phyloP scores from a whole-genome alignment of 2,888 invertebrate species.

The Timema podura region DNA sequence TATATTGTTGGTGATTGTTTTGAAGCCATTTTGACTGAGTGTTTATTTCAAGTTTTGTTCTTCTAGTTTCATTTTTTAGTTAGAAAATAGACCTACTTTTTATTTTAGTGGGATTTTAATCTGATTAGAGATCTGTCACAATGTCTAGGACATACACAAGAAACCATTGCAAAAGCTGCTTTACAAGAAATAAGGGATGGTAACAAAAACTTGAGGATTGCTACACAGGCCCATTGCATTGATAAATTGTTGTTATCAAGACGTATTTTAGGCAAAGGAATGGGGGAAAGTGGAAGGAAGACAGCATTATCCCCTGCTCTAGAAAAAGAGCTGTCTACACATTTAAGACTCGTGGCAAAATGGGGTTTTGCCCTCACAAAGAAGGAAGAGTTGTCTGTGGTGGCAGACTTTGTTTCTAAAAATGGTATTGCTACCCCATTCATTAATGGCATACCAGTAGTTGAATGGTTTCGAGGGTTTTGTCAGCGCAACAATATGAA shows the following conservation, averaged over 20 bases:
- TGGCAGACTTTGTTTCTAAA: not conserved
- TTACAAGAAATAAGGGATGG: not conserved
- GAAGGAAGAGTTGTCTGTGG: not conserved
- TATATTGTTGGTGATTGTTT: too few species aligned
- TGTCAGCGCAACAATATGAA: not conserved
- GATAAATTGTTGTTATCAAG: not conserved
- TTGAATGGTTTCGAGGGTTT: not conserved
- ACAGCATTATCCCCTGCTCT: not conserved
- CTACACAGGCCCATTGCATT: not conserved
- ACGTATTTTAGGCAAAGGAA: not conserved
- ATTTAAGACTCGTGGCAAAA: not conserved
- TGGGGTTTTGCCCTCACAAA: not conserved
- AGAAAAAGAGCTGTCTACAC: not conserved
- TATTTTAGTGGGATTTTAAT: too few species aligned
- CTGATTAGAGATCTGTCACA: too few species aligned
- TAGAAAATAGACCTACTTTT: too few species aligned
- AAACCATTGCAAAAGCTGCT: not conserved
- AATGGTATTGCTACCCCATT: constrained; percentile 1
- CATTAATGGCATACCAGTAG: not conserved
- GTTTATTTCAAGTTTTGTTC: too few species aligned
- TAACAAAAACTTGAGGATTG: not conserved
- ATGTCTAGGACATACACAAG: not conserved
- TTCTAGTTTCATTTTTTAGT: too few species aligned
- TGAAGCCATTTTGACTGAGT: too few species aligned
- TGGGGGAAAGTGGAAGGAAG: not conserved